These are phyloP conservation scores for Hippocampus barbouri DNA, from an alignment of 2,113 vertebrate genomes.

Conservation along the genomic window DNA sequence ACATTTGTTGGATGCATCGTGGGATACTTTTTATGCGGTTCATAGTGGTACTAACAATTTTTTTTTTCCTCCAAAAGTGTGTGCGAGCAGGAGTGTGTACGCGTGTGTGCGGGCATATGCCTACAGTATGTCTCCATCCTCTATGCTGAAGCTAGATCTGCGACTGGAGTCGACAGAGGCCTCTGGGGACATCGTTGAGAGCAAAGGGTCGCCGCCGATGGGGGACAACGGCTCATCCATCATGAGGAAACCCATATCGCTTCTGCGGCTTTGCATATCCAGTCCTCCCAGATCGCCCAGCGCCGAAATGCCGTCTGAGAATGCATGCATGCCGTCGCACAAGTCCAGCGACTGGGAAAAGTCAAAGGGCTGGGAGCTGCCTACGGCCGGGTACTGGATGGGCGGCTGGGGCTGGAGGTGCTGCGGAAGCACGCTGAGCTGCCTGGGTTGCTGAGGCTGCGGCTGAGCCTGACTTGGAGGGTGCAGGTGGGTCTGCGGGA, in stretches of 20 bases:
- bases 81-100: conserved; percentile 6
- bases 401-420: conserved; percentile 75
- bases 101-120: conserved; percentile 9
- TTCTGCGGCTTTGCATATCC: conserved; percentile 79
- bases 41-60: neutral
- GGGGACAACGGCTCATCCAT: conserved; percentile 93
- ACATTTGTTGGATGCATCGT: neutral
- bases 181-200: conserved; percentile 91
- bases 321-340: conserved; percentile 77
- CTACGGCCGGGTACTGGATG: conserved; percentile 72
- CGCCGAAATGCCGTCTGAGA: conserved; percentile 79
- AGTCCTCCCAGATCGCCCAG: conserved; percentile 78
- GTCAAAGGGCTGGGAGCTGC: conserved; percentile 81
- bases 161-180: conserved; percentile 94
- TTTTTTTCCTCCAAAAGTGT: neutral
- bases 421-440: conserved; percentile 57
- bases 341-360: conserved; percentile 85
- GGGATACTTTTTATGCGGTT: neutral
- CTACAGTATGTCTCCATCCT: conserved; percentile 91
- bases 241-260: conserved; percentile 86
- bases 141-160: conserved; percentile 97
- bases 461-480: conserved; percentile 63
- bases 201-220: conserved; percentile 86
- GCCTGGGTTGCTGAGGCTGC: conserved; percentile 51
- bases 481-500: conserved; percentile 58